Percentiles rank a stretch among this genome's conserved stretches.
phyloP scores from a whole-genome alignment of 2,888 invertebrate genomes.

The Macrosiphum euphorbiae region DNA sequence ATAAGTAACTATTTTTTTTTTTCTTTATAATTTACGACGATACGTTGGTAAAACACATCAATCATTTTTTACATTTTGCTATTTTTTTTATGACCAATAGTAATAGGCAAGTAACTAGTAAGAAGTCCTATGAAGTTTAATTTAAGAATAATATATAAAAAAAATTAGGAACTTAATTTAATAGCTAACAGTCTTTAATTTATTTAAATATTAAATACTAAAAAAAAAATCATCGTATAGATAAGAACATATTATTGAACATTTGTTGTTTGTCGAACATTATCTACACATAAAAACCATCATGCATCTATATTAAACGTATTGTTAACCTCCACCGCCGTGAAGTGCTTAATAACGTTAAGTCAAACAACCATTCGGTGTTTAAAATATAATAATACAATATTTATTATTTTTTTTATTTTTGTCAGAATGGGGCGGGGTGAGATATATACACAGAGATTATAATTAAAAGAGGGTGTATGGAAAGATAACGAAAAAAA shows the following conservation, averaged over 20 bases:
- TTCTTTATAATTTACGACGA: not conserved
- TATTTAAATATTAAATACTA: slow-evolving; percentile 5
- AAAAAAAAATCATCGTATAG: not conserved
- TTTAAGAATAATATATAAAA: not conserved
- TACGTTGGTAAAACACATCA: not conserved
- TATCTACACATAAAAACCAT: not conserved
- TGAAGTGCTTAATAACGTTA: not conserved
- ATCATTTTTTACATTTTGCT: not conserved
- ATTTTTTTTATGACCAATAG: not conserved
- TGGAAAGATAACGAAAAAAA: slow-evolving; percentile 55
- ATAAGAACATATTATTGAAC: not conserved
- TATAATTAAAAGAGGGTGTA: slow-evolving; percentile 61
- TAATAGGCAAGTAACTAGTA: not conserved
- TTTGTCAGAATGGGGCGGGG: slow-evolving; percentile 22
- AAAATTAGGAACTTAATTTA: not conserved
- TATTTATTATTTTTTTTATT: slow-evolving; percentile 38
- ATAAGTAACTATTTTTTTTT: not conserved
- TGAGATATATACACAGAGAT: slow-evolving; percentile 51
- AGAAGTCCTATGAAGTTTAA: not conserved
- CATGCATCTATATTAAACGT: not conserved
- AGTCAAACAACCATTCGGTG: not conserved
- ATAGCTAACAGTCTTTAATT: not conserved
- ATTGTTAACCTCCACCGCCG: not conserved
- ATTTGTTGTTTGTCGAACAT: not conserved
- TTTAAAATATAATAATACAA: slow-evolving; percentile 17